These are phyloP conservation scores for Dasypolia templi DNA, from an alignment of 2,888 invertebrate species.

Conservation along the genomic window DNA sequence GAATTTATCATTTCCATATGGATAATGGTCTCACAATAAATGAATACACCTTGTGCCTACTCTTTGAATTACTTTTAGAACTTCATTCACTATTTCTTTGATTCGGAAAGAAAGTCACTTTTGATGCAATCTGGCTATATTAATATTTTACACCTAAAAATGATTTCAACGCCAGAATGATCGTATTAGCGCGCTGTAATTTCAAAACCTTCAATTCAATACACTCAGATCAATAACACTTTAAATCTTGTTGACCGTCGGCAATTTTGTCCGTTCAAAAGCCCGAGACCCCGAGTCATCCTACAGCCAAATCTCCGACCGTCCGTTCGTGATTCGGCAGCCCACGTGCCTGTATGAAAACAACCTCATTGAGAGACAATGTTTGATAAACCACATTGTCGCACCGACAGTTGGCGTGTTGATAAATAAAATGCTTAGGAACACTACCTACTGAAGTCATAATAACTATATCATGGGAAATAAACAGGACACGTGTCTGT, in stretches of 20 bases:
- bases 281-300: conserved; percentile 17
- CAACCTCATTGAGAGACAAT: conserved; percentile 64
- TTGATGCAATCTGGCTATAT: background rate
- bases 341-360: conserved; percentile 73
- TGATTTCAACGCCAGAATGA: background rate
- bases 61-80: background rate
- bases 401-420: conserved; percentile 52
- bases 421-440: conserved; percentile 60
- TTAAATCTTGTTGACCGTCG: background rate
- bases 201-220: background rate
- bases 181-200: background rate
- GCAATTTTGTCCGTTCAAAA: conserved; percentile 16
- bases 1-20: conserved; percentile 16
- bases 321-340: conserved; percentile 47
- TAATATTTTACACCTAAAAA: background rate
- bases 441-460: conserved; percentile 13
- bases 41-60: background rate
- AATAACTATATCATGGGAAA: background rate
- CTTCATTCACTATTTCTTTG: background rate
- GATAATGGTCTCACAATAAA: conserved; percentile 8
- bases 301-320: conserved; percentile 44
- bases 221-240: conserved; percentile 20
- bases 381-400: conserved; percentile 67
- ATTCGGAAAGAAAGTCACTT: background rate
- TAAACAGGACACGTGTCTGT: background rate